Evolutionary conservation across 2,888 invertebrate genomes (phyloP).

Genomic region (Spatulosminthurus flaviceps): DNA sequence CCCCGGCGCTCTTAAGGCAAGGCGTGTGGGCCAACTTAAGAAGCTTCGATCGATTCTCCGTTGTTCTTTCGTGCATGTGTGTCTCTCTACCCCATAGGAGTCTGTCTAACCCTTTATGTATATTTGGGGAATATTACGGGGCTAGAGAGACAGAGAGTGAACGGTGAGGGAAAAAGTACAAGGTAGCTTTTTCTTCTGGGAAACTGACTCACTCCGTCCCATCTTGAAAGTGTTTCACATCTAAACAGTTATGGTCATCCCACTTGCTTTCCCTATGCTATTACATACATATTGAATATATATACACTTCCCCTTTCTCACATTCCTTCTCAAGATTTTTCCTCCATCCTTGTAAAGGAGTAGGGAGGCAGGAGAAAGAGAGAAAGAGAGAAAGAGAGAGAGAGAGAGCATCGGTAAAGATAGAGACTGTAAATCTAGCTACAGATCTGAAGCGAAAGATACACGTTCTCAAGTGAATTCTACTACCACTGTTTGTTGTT

Average conservation of each 20-base stretch:
- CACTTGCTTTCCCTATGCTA: neutral
- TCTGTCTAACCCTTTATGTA: slow-evolving; percentile 2
- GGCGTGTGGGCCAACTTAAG: slow-evolving; percentile 43
- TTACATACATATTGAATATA: neutral
- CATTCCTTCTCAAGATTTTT: neutral
- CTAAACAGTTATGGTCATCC: slow-evolving; percentile 32
- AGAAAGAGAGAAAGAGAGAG: neutral
- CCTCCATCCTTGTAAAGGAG: neutral
- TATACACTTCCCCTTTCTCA: neutral
- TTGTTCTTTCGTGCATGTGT: slow-evolving; percentile 34
- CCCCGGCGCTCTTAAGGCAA: slow-evolving; percentile 37
- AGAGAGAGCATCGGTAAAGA: neutral
- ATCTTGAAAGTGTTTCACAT: slow-evolving; percentile 11
- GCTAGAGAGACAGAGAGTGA: neutral
- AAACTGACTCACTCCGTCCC: slow-evolving; percentile 19
- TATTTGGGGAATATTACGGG: slow-evolving; percentile 1
- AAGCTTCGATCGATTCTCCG: slow-evolving; percentile 39
- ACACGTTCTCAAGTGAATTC: slow-evolving; percentile 9
- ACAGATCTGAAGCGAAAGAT: slow-evolving; percentile 26
- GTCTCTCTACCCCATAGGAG: slow-evolving; percentile 14
- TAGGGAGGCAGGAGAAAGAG: neutral
- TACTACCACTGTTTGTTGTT: slow-evolving; percentile 27
- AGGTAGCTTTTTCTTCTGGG: slow-evolving; percentile 18
- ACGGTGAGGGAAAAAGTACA: neutral
- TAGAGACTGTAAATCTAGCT: neutral